phyloP scores from a whole-genome alignment of 2,888 invertebrate species.

The Drosophila meridiana region DNA sequence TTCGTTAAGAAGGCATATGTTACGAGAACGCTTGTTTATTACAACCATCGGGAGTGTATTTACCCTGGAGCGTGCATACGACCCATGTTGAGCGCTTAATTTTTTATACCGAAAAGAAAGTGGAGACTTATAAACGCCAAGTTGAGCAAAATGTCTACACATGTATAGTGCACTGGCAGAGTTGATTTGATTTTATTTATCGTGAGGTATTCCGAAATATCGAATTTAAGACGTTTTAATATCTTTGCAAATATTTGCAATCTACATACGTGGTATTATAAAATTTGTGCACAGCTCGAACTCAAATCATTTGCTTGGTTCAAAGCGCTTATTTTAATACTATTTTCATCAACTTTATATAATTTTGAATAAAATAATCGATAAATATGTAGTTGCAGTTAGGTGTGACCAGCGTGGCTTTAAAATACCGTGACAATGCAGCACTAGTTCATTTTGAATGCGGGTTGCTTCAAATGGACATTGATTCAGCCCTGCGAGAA shows the following conservation, averaged over 20 bases:
- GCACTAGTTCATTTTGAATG: constrained; percentile 16
- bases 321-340: neutral
- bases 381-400: too few species aligned
- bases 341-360: neutral
- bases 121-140: constrained; percentile 60
- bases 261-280: too few species aligned
- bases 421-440: constrained; percentile 4
- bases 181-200: constrained; percentile 10
- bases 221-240: neutral
- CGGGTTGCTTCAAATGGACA: neutral
- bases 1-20: constrained; percentile 36
- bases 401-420: constrained; percentile 15
- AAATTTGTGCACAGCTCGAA: neutral
- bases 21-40: constrained; percentile 23
- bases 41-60: constrained; percentile 77
- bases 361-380: neutral
- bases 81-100: constrained; percentile 94
- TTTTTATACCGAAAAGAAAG: constrained; percentile 84
- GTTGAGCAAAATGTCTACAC: constrained; percentile 42
- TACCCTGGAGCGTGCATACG: constrained; percentile 99
- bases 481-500: constrained; percentile 83
- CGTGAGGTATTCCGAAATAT: neutral
- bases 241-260: too few species aligned
- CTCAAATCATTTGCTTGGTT: neutral
- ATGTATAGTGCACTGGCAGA: neutral